phyloP scores from a whole-genome alignment of 2,113 vertebrate genomes.

The Protobothrops mucrosquamatus region DNA sequence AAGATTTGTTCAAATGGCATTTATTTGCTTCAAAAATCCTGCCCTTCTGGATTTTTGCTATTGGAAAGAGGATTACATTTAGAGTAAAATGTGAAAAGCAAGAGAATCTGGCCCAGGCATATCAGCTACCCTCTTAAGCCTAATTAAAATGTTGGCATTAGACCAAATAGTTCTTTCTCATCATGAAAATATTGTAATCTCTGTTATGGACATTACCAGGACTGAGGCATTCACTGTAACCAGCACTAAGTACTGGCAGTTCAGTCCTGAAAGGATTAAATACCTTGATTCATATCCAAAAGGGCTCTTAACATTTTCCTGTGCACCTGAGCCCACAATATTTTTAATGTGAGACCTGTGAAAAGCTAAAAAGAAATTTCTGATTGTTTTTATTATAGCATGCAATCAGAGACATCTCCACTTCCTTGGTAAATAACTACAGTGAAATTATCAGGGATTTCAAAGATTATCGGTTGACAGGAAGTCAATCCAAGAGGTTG shows the following conservation, averaged over 20 bases:
- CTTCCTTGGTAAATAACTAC: not conserved
- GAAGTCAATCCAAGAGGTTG: not conserved
- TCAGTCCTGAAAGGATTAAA: not conserved
- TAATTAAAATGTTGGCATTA: not conserved
- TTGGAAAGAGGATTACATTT: not conserved
- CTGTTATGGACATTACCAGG: not conserved
- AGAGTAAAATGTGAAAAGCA: not conserved
- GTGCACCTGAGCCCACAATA: not conserved
- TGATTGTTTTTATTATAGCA: not conserved
- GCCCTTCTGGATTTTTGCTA: not conserved
- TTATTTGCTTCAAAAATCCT: not conserved
- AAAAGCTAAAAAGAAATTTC: not conserved
- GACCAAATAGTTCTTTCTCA: not conserved
- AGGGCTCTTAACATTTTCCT: not conserved
- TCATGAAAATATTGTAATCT: not conserved
- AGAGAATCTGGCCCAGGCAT: not conserved
- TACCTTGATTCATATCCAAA: not conserved
- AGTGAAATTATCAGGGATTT: not conserved
- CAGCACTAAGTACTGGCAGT: not conserved
- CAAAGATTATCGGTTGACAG: not conserved
- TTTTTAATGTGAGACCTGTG: not conserved
- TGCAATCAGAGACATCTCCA: not conserved
- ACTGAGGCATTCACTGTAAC: not conserved
- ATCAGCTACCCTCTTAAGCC: not conserved
- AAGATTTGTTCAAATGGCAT: not conserved